These are phyloP conservation scores for Brachionus angularis DNA, from an alignment of 1,140 invertebrate species.

Conservation along the genomic window DNA sequence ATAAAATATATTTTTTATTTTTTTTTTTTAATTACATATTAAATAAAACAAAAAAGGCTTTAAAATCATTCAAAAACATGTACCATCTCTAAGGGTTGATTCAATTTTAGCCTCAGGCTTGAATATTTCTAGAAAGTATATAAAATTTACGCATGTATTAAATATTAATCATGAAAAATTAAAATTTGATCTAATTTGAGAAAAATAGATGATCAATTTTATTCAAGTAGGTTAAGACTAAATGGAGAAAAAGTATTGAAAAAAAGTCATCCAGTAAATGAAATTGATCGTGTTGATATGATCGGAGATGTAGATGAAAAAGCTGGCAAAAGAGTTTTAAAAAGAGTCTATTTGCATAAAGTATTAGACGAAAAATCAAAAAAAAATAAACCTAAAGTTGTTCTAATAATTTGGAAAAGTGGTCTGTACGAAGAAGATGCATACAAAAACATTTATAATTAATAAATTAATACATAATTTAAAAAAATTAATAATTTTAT, in stretches of 20 bases:
- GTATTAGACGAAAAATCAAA: conserved; percentile 12
- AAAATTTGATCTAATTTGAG: conserved; percentile 23
- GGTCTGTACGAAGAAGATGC: conserved; percentile 36
- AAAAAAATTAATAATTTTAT: background rate
- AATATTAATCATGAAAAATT: background rate
- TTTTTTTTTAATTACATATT: too few relatives aligned
- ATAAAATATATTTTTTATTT: too few relatives aligned
- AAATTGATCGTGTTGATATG: conserved; percentile 15
- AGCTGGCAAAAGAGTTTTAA: conserved; percentile 9
- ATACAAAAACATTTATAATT: conserved; percentile 5
- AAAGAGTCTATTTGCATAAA: conserved; percentile 26
- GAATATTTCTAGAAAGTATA: conserved; percentile 41
- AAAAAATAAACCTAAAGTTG: conserved; percentile 37
- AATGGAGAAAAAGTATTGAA: conserved; percentile 40
- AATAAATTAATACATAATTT: background rate
- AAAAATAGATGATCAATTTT: conserved; percentile 36
- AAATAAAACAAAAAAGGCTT: too few relatives aligned
- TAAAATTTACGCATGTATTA: background rate
- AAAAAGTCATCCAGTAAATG: conserved; percentile 27
- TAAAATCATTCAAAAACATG: conserved; percentile 32
- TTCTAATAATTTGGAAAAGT: conserved; percentile 5
- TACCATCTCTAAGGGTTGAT: conserved; percentile 29
- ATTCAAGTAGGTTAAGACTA: conserved; percentile 22
- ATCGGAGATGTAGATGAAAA: conserved; percentile 37
- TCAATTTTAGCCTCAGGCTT: conserved; percentile 1